These are phyloP conservation scores for Todiramphus chloris DNA, from an alignment of 2,113 vertebrate species.

Conservation along the genomic window DNA sequence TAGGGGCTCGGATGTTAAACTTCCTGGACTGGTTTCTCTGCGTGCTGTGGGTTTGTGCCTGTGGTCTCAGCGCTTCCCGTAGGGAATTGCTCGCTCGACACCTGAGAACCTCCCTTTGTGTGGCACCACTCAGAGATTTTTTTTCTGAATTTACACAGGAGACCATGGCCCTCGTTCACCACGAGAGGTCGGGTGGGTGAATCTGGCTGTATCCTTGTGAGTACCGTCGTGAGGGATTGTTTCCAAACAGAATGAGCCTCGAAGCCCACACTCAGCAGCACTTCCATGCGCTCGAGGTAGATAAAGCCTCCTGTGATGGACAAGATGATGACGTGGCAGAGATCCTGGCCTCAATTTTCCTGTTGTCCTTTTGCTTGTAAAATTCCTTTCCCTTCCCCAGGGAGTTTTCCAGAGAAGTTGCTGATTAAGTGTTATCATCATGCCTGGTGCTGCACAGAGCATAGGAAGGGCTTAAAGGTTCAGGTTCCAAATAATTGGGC, in stretches of 20 bases:
- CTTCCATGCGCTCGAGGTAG: background rate
- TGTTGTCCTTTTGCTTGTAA: background rate
- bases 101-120: slow-evolving; percentile 22
- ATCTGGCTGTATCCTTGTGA: background rate
- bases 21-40: slow-evolving; percentile 37
- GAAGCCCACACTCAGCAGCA: background rate
- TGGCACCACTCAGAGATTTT: background rate
- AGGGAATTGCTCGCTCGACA: background rate
- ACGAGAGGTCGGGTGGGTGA: background rate
- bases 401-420: background rate
- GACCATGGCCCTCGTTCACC: background rate
- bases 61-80: background rate
- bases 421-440: background rate
- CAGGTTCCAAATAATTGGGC: background rate
- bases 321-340: background rate
- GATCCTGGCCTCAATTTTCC: background rate
- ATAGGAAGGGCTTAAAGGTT: background rate
- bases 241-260: background rate
- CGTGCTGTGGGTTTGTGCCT: slow-evolving; percentile 40
- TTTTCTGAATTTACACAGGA: background rate
- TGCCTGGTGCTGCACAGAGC: background rate
- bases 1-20: background rate
- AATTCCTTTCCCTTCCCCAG: background rate
- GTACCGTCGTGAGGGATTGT: background rate
- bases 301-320: background rate